Evolutionary conservation across 2,113 vertebrate species (phyloP).

Genomic region (Taurulus bubalis): DNA sequence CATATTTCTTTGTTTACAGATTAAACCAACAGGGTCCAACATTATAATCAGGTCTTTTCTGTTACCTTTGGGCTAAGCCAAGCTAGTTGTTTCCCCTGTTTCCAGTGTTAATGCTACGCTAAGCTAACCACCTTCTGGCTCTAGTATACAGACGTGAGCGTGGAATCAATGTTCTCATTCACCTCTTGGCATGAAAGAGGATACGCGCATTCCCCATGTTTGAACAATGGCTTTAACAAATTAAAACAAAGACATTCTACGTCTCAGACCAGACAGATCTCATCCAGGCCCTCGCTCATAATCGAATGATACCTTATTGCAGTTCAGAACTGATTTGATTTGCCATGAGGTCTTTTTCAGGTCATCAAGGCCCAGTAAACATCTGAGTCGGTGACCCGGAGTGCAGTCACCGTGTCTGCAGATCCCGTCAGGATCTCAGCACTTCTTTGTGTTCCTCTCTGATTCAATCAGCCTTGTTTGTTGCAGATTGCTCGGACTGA

Average conservation of each 20-base stretch:
- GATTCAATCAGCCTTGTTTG: constrained; percentile 56
- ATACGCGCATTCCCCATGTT: not conserved
- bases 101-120: not conserved
- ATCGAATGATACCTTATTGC: not conserved
- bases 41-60: not conserved
- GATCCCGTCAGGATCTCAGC: constrained; percentile 36
- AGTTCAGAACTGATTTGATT: constrained; percentile 22
- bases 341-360: constrained; percentile 4
- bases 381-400: not conserved
- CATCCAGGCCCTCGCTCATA: not conserved
- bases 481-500: constrained; percentile 49
- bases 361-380: not conserved
- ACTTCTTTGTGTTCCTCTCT: constrained; percentile 26
- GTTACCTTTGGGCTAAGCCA: not conserved
- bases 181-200: not conserved
- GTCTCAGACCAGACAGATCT: not conserved
- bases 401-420: constrained; percentile 31
- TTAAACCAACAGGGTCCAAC: not conserved
- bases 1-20: not conserved
- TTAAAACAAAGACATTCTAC: not conserved
- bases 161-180: not conserved
- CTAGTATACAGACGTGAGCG: not conserved
- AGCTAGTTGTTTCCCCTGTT: not conserved
- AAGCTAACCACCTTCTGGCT: not conserved
- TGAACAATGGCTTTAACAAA: not conserved